phyloP scores from a whole-genome alignment of 2,113 vertebrate genomes.

The Anhinga anhinga region DNA sequence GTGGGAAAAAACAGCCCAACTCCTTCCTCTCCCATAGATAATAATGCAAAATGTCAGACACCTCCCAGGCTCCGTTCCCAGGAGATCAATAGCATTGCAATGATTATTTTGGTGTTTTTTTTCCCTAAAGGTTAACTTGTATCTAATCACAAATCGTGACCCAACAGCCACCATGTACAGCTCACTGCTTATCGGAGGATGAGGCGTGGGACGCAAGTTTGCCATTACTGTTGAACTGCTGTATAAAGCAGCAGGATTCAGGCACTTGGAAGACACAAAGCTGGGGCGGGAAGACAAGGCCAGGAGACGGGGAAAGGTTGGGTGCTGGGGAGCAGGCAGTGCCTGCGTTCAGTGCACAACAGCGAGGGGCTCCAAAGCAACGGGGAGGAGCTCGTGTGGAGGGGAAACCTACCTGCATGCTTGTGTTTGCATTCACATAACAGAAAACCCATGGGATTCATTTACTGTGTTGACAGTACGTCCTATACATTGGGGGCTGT shows the following conservation, averaged over 20 bases:
- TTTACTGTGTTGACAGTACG: neutral
- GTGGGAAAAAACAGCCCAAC: slow-evolving; percentile 44
- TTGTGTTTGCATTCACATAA: neutral
- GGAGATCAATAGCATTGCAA: slow-evolving; percentile 3
- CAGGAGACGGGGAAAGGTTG: neutral
- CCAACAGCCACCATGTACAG: neutral
- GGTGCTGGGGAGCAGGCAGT: neutral
- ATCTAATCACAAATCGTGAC: neutral
- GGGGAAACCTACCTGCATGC: neutral
- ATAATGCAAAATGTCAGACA: slow-evolving; percentile 41
- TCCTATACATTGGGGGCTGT: neutral
- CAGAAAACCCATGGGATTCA: neutral
- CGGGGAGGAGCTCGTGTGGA: rapidly evolving
- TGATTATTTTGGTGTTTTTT: neutral
- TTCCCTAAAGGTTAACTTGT: neutral
- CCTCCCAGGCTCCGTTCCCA: slow-evolving; percentile 20
- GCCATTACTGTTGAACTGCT: neutral
- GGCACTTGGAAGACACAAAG: neutral
- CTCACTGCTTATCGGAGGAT: neutral
- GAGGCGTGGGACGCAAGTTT: neutral
- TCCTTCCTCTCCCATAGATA: slow-evolving; percentile 53
- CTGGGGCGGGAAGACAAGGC: neutral
- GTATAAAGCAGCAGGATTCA: neutral
- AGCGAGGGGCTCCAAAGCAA: neutral
- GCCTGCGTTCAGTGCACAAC: neutral